These are phyloP conservation scores for Pandemis heparana DNA, from an alignment of 2,888 invertebrate species.

Conservation along the genomic window DNA sequence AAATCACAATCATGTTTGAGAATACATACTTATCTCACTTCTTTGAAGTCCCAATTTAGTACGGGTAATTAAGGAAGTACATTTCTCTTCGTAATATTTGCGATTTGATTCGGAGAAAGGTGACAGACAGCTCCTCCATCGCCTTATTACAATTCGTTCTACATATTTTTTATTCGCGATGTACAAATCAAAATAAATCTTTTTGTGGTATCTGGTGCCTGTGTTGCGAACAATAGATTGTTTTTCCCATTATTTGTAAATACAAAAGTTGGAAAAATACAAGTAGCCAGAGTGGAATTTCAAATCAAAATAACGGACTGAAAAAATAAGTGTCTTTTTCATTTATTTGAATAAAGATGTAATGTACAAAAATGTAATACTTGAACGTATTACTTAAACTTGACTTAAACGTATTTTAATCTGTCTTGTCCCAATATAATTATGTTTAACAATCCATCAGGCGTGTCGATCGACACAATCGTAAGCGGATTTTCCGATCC, in stretches of 20 bases:
- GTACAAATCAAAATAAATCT: background rate
- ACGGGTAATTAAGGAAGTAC: conserved; percentile 23
- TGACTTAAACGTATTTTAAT: too few relatives aligned
- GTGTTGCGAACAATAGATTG: conserved; percentile 7
- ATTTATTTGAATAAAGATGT: background rate
- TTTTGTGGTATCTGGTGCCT: conserved; percentile 15
- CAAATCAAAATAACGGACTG: conserved; percentile 16
- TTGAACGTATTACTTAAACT: background rate
- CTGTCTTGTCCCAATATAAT: background rate
- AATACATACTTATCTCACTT: conserved; percentile 3
- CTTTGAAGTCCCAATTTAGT: conserved; percentile 20
- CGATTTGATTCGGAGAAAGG: background rate
- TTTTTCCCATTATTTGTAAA: conserved; percentile 2
- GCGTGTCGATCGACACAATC: conserved; percentile 12
- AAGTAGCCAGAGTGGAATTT: conserved; percentile 1
- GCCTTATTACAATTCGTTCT: conserved; percentile 5
- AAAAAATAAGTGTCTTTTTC: background rate
- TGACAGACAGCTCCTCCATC: background rate
- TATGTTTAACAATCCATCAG: conserved; percentile 17
- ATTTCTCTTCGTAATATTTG: background rate
- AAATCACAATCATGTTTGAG: conserved; percentile 1
- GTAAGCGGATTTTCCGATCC: conserved; percentile 48
- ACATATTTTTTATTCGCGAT: conserved; percentile 9
- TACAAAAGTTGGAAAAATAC: background rate
- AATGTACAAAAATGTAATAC: background rate